Conservation (phyloP, 2,113 vertebrate species). For the Elephantulus edwardii region DNA sequence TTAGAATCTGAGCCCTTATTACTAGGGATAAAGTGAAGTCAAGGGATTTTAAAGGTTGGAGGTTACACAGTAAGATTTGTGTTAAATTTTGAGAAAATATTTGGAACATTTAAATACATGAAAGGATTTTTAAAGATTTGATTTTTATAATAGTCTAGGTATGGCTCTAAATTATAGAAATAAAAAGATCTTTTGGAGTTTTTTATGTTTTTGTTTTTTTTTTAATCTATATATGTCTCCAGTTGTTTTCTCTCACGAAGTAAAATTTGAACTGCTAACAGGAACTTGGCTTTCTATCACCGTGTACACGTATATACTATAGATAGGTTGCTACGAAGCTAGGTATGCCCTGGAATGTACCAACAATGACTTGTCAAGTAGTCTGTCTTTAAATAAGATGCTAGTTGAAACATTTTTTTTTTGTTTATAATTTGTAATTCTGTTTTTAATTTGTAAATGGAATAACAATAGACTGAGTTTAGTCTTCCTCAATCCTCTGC, state of each 20-base stretch:
- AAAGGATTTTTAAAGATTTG: slow-evolving; percentile 30
- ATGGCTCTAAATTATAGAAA: slow-evolving; percentile 36
- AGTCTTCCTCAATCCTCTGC: slow-evolving; percentile 24
- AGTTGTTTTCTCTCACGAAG: slow-evolving; percentile 32
- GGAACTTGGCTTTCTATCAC: slow-evolving; percentile 28
- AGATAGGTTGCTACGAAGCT: neutral
- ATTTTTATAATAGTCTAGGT: neutral
- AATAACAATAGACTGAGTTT: slow-evolving; percentile 53
- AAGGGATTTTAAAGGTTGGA: neutral
- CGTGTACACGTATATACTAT: neutral
- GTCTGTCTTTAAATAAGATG: slow-evolving; percentile 37
- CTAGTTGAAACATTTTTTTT: slow-evolving; percentile 44
- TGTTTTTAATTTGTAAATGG: slow-evolving; percentile 52
- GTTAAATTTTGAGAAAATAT: slow-evolving; percentile 18
- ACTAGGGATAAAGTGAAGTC: neutral
- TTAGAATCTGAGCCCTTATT: slow-evolving; percentile 22
- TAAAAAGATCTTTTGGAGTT: slow-evolving; percentile 26
- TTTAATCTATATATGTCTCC: slow-evolving; percentile 9
- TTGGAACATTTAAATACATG: neutral
- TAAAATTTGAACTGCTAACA: slow-evolving; percentile 28
- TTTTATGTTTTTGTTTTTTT: too few relatives aligned
- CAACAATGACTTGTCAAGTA: neutral
- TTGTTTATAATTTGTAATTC: slow-evolving; percentile 60
- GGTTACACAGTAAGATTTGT: neutral
- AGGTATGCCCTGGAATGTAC: neutral